Evolutionary conservation across 2,797 vertebrate genomes (phyloP).

Genomic region (Monodelphis domestica): DNA sequence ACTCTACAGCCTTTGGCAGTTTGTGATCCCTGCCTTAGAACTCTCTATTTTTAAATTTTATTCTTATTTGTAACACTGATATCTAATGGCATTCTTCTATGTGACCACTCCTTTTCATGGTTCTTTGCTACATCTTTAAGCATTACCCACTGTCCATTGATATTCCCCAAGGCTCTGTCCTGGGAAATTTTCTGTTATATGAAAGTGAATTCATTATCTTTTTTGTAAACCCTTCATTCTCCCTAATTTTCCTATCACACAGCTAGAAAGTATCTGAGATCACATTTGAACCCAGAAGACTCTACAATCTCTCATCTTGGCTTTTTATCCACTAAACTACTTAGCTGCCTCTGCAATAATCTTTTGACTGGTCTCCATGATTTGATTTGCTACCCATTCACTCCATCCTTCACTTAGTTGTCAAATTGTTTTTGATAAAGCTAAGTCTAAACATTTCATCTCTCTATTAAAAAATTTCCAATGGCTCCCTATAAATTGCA

Average conservation of each 20-base stretch:
- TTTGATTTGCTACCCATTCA: neutral
- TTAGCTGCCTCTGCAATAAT: neutral
- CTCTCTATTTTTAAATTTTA: neutral
- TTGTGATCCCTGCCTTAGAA: neutral
- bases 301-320: too few relatives aligned
- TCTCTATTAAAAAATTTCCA: neutral
- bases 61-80: neutral
- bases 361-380: neutral
- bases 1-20: neutral
- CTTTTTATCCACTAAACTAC: too few relatives aligned
- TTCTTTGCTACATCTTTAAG: neutral
- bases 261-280: too few relatives aligned
- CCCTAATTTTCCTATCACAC: neutral
- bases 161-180: neutral
- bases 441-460: neutral
- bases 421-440: neutral
- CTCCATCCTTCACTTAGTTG: neutral
- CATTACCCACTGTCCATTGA: neutral
- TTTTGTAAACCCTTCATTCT: neutral
- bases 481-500: neutral
- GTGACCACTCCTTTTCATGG: neutral
- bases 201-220: neutral
- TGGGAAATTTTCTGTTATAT: neutral
- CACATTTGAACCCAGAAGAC: too few relatives aligned
- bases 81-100: neutral